Base-by-base conservation (phyloP, 2,797 vertebrate genomes). In the Schizothorax lantsangensis region DNA sequence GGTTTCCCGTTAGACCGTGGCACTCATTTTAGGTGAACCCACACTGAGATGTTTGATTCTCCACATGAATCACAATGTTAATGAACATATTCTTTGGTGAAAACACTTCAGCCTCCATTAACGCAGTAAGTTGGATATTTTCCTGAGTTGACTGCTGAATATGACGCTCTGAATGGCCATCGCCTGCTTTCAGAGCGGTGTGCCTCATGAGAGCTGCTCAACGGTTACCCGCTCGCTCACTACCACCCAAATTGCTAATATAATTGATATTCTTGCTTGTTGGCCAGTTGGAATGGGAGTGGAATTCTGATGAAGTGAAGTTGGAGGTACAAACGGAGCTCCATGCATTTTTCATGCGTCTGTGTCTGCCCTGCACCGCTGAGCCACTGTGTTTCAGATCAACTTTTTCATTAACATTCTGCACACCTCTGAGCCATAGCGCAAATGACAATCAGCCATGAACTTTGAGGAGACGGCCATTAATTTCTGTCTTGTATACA, bases 361-460 rank as follows among this genome's bases (percentile, higher is more conserved):
- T 77, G 86, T 90, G 92, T 93, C 92, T 93, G 92, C 90, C 91
- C 84, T 89, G 90, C 88, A 90, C 91, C 88, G 84, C 88, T 23
- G 84, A 90, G 90, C 88, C 88, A 81, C 89, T 86, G 90, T 86
- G 43, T 91, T 88, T 91, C 84, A 88, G 79, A 79, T 83, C 84
- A 91, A 83, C 91, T 87, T 89, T 91, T 88, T 91, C 90, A 94
- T 93, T 94, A 92, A 94, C 93, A 95, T 95, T 95, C 93, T 88
- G 89, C 92, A 94, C 92, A 94, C 94, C 94, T 93, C 93, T 93
- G 90, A 89, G 91, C 90, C 88, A 85, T 40, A 87, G 91, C 94
- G 92, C 93, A 95, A 93, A 94, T 94, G 92, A 94, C 93, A 94
- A 94, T 94, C 90, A 93, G 93, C 80, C 54, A 93, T 94, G 92